Evolutionary conservation across 53 echinoderm and acorn worm species (phyloP).

Genomic region (Stichopus horrens): DNA sequence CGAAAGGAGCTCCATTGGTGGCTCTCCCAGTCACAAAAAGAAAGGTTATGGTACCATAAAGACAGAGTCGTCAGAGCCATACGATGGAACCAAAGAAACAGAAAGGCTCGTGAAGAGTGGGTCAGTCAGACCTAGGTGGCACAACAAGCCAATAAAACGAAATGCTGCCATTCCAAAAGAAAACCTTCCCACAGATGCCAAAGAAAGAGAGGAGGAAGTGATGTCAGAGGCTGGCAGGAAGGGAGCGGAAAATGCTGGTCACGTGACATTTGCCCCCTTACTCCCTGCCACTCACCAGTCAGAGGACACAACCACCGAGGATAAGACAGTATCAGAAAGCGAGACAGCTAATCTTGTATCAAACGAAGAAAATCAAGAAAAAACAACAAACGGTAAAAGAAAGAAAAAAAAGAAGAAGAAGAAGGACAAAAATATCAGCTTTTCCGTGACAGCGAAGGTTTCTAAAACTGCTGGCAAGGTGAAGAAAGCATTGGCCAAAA

Average conservation of each 20-base stretch:
- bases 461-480: constrained; percentile 27
- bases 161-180: constrained; percentile 16
- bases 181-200: not conserved
- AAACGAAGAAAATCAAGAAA: not conserved
- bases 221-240: not conserved
- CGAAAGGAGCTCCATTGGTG: not conserved
- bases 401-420: not conserved
- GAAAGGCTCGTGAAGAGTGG: not conserved
- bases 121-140: constrained; percentile 1
- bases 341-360: not conserved
- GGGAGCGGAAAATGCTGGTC: not conserved
- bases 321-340: constrained; percentile 4
- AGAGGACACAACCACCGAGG: not conserved
- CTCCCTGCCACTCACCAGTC: not conserved
- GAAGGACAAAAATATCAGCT: not conserved
- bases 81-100: not conserved
- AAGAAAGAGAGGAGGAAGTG: not conserved
- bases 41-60: constrained; percentile 11
- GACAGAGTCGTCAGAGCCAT: not conserved
- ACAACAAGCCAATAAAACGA: not conserved
- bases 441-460: not conserved
- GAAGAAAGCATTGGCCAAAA: constrained; percentile 21
- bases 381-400: too few species aligned
- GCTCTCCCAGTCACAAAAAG: not conserved
- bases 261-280: constrained; percentile 22